A percentile compares a stretch with the other conserved stretches of the same genome.
phyloP scores from a whole-genome alignment of 2,888 invertebrate genomes.

The Dicyrtoma fusca region DNA sequence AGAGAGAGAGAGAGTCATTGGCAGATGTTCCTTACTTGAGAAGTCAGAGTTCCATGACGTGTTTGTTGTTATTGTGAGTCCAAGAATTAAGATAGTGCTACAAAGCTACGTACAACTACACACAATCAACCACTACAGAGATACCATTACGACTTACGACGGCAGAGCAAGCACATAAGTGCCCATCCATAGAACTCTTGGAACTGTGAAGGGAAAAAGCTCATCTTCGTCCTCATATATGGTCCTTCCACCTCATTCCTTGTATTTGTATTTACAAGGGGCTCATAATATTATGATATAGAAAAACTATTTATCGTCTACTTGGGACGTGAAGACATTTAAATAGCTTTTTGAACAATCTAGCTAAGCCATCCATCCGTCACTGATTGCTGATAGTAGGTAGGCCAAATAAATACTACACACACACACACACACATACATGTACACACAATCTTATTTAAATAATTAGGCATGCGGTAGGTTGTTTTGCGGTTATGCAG shows the following conservation, averaged over 20 bases:
- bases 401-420: conserved; percentile 28
- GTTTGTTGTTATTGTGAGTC: no score
- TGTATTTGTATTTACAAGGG: background rate
- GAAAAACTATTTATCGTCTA: conserved; percentile 20
- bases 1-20: background rate
- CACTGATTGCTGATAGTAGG: conserved; percentile 22
- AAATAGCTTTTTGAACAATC: conserved; percentile 23
- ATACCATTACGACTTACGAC: no score
- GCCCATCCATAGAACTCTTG: no score
- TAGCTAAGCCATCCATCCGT: background rate
- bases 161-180: no score
- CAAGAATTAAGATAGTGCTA: no score
- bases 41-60: no score
- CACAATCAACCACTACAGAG: no score
- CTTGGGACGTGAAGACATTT: conserved; percentile 28
- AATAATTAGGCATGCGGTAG: conserved; percentile 29
- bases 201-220: background rate
- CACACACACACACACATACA: background rate
- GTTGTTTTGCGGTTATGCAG: conserved; percentile 34
- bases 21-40: no score
- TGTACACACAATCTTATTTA: conserved; percentile 24
- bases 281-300: conserved; percentile 2
- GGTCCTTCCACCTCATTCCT: no score
- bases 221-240: no score
- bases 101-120: no score